Evolutionary conservation across 2,888 invertebrate species (phyloP), one percentile per base, ranked within the genome.

Genomic region (Orchesellides sinensis): DNA sequence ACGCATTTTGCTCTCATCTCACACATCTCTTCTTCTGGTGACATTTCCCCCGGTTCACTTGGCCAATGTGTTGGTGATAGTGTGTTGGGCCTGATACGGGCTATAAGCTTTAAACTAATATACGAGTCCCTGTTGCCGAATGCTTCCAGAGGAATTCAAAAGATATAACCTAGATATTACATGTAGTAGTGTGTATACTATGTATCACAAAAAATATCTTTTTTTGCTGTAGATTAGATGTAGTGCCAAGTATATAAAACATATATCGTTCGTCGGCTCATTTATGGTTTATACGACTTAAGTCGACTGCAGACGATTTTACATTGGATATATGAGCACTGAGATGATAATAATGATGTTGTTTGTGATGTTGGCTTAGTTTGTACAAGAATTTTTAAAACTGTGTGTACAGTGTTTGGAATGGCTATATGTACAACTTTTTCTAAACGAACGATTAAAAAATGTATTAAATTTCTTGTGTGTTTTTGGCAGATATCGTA

Each of bases 11-110:
- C 52, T 40, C 66, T 21, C 40, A 12, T 17, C 27, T 56, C 59
- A 59, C 45, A 47, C 59, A 54, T 59, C 45, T 25, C 63, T 32
- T 63, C 63, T 78, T 66, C 35, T 78, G 69, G 78, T 78, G 78
- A 78, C 78, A 78, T 69, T 69, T 78, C 61, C 78, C n/a, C 78
- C 68, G 77, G 77, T 68, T 77, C 68, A 77, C 66, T 77, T 77
- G 77, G 77, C 66, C 66, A 54, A 77, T 68, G 47, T 54, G 74
- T 17, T 75, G 66, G 65, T 47, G 63, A 74, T 74, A 61, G n/a
- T 74, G 47, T 21, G 59, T 17, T 61, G 49, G 63, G n/a, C n/a
- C 40, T 74, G n/a, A n/a, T n/a, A n/a, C n/a, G n/a, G n/a, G n/a
- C n/a, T n/a, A 12, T 35, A 35, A 5, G 12, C 35, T 35, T 35